These are phyloP conservation scores for Coregonus clupeaformis DNA, from an alignment of 2,113 vertebrate genomes.

Conservation along the genomic window DNA sequence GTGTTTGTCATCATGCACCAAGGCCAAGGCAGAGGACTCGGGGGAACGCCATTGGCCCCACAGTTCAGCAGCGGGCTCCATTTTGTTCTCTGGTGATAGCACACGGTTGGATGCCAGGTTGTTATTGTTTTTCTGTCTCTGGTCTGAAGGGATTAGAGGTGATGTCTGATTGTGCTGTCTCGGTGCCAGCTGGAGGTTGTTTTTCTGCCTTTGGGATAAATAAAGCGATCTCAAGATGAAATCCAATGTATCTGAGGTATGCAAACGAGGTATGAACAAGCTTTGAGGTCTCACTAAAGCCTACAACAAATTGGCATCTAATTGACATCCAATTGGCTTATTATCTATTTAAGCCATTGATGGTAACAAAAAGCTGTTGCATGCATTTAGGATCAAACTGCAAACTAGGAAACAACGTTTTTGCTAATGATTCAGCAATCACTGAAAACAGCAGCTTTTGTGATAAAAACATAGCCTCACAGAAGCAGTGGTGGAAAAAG, in stretches of 20 bases:
- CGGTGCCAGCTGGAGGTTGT: not conserved
- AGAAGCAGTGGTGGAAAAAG: no score
- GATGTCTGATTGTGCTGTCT: not conserved
- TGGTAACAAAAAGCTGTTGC: no score
- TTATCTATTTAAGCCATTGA: no score
- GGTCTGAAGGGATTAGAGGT: not conserved
- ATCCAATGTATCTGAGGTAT: not conserved
- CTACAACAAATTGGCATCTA: no score
- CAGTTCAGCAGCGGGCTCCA: not conserved
- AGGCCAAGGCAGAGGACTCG: conserved; percentile 1
- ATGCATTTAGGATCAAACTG: no score
- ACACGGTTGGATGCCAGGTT: not conserved
- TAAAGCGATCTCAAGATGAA: not conserved
- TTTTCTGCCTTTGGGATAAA: not conserved
- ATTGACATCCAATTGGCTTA: no score
- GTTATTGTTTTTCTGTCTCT: not conserved
- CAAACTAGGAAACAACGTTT: not conserved
- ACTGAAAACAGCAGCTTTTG: not conserved
- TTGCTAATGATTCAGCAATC: no score
- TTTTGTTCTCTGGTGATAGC: conserved; percentile 25
- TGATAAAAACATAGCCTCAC: not conserved
- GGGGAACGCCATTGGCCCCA: conserved; percentile 13
- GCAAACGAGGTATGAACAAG: not conserved
- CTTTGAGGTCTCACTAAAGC: no score
- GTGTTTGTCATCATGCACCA: conserved; percentile 37